Percentiles rank a stretch among this genome's conserved stretches.
Evolutionary conservation across 2,113 vertebrate genomes (phyloP).

Genomic region (Heteronetta atricapilla): DNA sequence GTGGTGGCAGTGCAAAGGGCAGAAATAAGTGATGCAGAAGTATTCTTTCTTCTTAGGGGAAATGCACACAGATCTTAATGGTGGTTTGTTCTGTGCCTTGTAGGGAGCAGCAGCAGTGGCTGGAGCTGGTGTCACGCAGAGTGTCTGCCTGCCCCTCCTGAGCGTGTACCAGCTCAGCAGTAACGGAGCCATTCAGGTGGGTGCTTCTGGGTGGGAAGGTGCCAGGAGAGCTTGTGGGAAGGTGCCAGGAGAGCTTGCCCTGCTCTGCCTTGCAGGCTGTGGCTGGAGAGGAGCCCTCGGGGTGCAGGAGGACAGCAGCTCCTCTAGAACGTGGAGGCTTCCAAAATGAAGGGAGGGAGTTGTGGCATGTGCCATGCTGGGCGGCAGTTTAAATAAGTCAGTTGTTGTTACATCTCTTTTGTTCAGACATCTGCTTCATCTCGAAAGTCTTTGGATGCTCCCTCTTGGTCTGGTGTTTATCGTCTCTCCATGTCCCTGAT

Average conservation of each 20-base stretch:
- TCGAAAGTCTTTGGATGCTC: conserved; percentile 88
- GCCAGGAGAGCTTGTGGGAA: neutral
- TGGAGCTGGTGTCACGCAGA: conserved; percentile 91
- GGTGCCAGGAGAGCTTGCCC: neutral
- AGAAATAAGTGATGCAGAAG: neutral
- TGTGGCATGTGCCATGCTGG: rapidly evolving
- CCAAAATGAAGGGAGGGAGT: neutral
- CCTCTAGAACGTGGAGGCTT: neutral
- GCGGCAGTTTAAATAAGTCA: rapidly evolving
- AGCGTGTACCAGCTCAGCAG: conserved; percentile 90
- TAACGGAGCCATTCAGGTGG: conserved; percentile 88
- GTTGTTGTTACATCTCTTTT: neutral
- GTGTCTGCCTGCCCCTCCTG: conserved; percentile 92
- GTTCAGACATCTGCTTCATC: conserved; percentile 79
- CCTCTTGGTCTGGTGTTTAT: conserved; percentile 95
- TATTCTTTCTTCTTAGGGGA: neutral
- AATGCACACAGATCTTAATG: neutral
- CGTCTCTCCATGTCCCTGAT: conserved; percentile 93
- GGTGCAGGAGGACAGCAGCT: neutral
- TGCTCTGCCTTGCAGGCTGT: neutral
- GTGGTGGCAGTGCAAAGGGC: neutral
- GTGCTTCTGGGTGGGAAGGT: neutral
- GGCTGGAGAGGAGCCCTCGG: neutral
- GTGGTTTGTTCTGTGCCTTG: neutral
- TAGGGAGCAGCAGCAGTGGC: conserved; percentile 93